Conservation (phyloP, 2,888 invertebrate genomes). For the Sussaba pulchella region DNA sequence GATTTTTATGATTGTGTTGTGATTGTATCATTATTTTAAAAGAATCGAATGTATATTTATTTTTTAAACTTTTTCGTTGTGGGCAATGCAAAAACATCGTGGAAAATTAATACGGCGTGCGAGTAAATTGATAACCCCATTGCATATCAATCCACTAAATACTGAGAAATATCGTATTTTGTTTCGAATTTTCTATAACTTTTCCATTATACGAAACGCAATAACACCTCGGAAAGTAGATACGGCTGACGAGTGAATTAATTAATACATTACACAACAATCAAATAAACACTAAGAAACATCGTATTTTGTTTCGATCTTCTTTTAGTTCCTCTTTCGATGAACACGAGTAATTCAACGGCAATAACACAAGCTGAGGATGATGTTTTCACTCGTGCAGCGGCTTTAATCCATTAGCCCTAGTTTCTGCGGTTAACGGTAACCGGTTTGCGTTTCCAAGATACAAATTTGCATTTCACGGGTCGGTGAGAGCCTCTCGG, state of each 20-base stretch:
- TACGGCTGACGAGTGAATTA: no score
- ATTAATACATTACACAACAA: no score
- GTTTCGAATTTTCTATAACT: no score
- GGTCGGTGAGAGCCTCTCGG: constrained; percentile 56
- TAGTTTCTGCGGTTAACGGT: constrained; percentile 47
- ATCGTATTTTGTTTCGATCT: background rate
- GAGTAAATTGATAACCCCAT: background rate
- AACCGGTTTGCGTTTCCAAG: constrained; percentile 43
- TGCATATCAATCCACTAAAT: no score
- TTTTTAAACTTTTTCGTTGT: background rate
- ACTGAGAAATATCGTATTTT: no score
- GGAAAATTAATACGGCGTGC: background rate
- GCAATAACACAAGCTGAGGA: constrained; percentile 27
- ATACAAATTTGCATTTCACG: constrained; percentile 66
- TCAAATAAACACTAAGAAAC: background rate
- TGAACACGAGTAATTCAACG: constrained; percentile 1
- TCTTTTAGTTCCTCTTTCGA: background rate
- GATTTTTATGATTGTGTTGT: no score
- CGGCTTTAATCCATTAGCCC: constrained; percentile 56
- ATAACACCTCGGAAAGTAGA: no score
- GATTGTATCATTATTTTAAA: no score
- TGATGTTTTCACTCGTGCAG: constrained; percentile 38
- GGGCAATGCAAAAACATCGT: background rate
- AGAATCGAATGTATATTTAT: background rate
- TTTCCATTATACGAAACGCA: no score